Evolutionary conservation across 2,797 vertebrate genomes (phyloP).

Genomic region (Xerus rutilus): DNA sequence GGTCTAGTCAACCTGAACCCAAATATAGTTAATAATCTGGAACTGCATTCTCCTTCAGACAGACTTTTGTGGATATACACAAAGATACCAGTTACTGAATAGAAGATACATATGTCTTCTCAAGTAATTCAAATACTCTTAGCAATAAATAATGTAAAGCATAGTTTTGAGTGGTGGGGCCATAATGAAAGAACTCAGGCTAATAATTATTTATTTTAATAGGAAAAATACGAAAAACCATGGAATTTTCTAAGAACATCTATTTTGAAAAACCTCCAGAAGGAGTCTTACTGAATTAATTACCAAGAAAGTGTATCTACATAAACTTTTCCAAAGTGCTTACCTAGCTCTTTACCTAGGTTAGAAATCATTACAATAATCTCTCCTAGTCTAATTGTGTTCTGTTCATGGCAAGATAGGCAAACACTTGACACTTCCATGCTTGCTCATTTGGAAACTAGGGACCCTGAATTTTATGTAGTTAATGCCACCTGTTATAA

Average conservation of each 20-base stretch:
- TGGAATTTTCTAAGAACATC: neutral
- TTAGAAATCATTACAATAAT: constrained; percentile 8
- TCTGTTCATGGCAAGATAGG: neutral
- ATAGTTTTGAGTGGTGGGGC: neutral
- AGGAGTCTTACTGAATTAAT: neutral
- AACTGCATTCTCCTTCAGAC: constrained; percentile 1
- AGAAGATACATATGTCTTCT: neutral
- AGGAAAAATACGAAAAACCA: neutral
- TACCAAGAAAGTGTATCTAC: neutral
- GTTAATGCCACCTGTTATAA: neutral
- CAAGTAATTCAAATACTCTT: constrained; percentile 41
- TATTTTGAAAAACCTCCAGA: neutral
- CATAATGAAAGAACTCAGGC: constrained; percentile 13
- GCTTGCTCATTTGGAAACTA: neutral
- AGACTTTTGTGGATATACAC: neutral
- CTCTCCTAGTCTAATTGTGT: neutral
- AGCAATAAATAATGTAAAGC: constrained; percentile 42
- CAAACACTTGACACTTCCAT: neutral
- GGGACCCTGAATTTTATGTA: neutral
- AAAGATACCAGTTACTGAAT: neutral
- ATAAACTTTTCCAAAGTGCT: constrained; percentile 11
- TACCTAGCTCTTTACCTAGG: neutral
- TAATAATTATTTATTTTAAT: neutral
- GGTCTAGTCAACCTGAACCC: neutral
- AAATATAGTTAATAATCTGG: neutral